Conservation (phyloP, 2,888 invertebrate species). For the Apamea anceps region DNA sequence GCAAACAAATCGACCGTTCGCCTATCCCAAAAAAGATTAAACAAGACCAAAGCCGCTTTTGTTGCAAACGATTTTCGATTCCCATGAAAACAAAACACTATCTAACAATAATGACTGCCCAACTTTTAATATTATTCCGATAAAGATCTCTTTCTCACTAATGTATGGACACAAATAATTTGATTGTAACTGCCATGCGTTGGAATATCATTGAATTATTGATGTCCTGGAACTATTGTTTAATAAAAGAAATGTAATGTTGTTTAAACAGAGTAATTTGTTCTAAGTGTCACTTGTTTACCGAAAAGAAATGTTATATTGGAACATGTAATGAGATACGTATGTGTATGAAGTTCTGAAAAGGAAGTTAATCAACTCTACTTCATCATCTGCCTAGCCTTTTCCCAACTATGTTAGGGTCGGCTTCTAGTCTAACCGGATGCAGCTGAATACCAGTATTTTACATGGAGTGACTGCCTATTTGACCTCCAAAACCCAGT, state of each 20-base stretch:
- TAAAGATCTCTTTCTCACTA: constrained; percentile 73
- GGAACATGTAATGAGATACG: constrained; percentile 9
- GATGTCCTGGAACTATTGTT: constrained; percentile 76
- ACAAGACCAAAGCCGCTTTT: constrained; percentile 1
- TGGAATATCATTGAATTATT: constrained; percentile 74
- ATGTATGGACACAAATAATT: constrained; percentile 74
- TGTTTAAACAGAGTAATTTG: constrained; percentile 69
- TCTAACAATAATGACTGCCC: constrained; percentile 70
- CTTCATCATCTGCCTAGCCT: not conserved
- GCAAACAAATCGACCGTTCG: too few relatives aligned
- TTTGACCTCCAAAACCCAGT: too few relatives aligned
- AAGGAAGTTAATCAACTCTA: constrained; percentile 4
- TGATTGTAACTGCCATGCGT: constrained; percentile 74
- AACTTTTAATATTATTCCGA: constrained; percentile 76
- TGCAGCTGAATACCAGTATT: too few relatives aligned
- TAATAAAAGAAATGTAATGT: constrained; percentile 74
- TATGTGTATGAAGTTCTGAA: not conserved
- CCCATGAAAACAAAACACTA: constrained; percentile 61
- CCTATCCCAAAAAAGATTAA: too few relatives aligned
- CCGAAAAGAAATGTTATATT: constrained; percentile 42
- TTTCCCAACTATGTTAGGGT: too few relatives aligned
- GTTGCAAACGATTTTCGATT: constrained; percentile 20
- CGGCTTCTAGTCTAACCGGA: too few relatives aligned
- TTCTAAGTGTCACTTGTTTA: constrained; percentile 52
- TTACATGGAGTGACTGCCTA: too few relatives aligned